Percentiles rank a stretch among this genome's conserved stretches.
phyloP scores from a whole-genome alignment of 2,888 invertebrate species.

The Megaustenia siamemsis region DNA sequence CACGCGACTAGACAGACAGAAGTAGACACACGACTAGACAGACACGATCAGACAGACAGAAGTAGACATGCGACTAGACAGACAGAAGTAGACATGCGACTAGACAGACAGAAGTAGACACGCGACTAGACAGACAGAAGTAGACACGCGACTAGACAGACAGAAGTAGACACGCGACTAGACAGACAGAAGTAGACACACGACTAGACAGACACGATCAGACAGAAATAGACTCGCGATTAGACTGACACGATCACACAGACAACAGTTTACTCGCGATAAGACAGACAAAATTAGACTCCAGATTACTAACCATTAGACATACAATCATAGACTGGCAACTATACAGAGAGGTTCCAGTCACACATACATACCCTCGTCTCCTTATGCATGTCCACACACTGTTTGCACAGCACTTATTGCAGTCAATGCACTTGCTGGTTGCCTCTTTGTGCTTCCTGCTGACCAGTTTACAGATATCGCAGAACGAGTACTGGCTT shows the following conservation, averaged over 20 bases:
- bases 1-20: not conserved
- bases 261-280: not conserved
- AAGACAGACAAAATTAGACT: not conserved
- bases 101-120: not conserved
- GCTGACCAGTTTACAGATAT: slow-evolving; percentile 79
- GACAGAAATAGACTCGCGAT: not conserved
- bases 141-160: too few species aligned
- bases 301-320: not conserved
- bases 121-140: not conserved
- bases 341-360: not conserved
- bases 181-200: too few species aligned
- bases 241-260: not conserved
- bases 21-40: not conserved
- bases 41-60: not conserved
- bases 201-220: too few species aligned
- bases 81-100: not conserved
- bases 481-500: slow-evolving; percentile 79
- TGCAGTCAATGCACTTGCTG: slow-evolving; percentile 80
- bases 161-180: too few species aligned
- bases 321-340: too few species aligned
- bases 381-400: slow-evolving; percentile 78
- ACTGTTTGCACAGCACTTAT: slow-evolving; percentile 79
- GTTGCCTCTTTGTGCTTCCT: slow-evolving; percentile 78
- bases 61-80: not conserved
- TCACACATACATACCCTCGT: slow-evolving; percentile 69